phyloP scores from a whole-genome alignment of 2,797 vertebrate species.

The Hypotaenidia okinawae region DNA sequence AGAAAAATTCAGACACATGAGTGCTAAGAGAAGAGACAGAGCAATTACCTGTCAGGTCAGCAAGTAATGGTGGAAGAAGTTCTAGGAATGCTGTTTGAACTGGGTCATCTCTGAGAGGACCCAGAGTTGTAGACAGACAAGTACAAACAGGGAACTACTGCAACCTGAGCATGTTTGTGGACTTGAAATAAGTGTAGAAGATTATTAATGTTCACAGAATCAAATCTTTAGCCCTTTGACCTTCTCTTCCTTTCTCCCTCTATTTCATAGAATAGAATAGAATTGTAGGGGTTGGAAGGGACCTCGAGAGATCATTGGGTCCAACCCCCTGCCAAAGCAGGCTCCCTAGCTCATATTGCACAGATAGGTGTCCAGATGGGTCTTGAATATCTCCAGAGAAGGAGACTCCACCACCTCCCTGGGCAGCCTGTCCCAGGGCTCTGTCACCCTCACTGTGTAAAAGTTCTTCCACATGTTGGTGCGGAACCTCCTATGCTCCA shows the following conservation, averaged over 20 bases:
- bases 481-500: not conserved
- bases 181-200: not conserved
- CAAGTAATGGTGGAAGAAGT: not conserved
- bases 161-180: not conserved
- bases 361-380: no score
- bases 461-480: no score
- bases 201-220: not conserved
- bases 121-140: not conserved
- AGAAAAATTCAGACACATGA: not conserved
- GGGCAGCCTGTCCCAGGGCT: no score
- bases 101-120: not conserved
- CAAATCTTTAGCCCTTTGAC: not conserved
- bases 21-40: not conserved
- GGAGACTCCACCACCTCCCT: no score
- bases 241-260: not conserved
- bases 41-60: not conserved
- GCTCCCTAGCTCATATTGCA: no score
- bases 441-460: no score
- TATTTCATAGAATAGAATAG: no score
- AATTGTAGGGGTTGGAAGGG: no score
- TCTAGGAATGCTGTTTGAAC: not conserved
- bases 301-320: no score
- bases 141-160: fast-evolving
- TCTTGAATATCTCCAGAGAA: no score
- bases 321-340: no score